Base-by-base conservation (phyloP, 2,888 invertebrate species). In the Pediacus dermestoides region DNA sequence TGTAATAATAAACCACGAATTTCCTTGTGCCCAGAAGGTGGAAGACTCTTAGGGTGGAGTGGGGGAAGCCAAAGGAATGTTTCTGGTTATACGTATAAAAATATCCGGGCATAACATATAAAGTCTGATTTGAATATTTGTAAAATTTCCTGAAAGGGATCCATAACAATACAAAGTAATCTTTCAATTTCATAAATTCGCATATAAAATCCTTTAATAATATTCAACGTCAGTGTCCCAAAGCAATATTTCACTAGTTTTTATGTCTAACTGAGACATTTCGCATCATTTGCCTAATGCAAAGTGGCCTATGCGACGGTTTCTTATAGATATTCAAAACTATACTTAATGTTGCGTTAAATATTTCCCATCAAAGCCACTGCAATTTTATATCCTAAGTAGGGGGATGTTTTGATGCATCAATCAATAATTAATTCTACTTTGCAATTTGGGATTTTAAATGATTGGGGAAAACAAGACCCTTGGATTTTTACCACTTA, bases 311-410 rank as follows among this genome's bases (percentile, higher is more conserved):
- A 60, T n/a, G n/a, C 60, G 60, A 56, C 49, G 52, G 21, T 14
- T 55, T 53, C 51, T 58, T 58, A 60, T 57, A 62, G 60, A 60
- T 60, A 61, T 60, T 62, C 61, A 60, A 61, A 64, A 62, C 64
- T 64, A 66, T 61, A 66, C 58, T 66, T 67, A 66, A 67, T 66
- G 66, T 66, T 60, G 61, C 66, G 66, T 65, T 66, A 66, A 67
- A 67, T 61, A 64, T 60, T 51, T 13, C n/a, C n/a, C n/a, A n/a
- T n/a, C n/a, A n/a, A n/a, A n/a, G n/a, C n/a, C n/a, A n/a, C n/a
- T n/a, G n/a, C n/a, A n/a, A n/a, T n/a, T n/a, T n/a, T n/a, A n/a
- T n/a, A n/a, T n/a, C n/a, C n/a, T n/a, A n/a, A n/a, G n/a, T n/a
- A n/a, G n/a, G n/a, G n/a, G n/a, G n/a, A n/a, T n/a, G n/a, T n/a